A percentile compares a stretch with the other conserved stretches of the same genome.
Conservation (phyloP, 2,888 invertebrate species). For the Eilema griseolum region DNA sequence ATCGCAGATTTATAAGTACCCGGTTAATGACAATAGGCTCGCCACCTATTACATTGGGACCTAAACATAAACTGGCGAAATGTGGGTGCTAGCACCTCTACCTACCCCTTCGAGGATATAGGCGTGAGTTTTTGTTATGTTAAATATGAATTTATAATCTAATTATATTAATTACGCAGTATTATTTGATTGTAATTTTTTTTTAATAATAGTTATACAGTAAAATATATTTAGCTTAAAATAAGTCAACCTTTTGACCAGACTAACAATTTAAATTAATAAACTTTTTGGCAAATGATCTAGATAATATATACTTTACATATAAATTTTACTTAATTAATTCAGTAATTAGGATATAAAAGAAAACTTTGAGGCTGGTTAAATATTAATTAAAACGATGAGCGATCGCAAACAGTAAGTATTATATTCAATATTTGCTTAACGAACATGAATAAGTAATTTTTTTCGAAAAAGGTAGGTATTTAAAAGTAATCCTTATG, state of each 20-base stretch:
- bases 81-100: too few species aligned
- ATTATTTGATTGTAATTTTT: too few species aligned
- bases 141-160: too few species aligned
- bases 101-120: too few species aligned
- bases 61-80: too few species aligned
- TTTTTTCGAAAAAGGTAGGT: conserved; percentile 8
- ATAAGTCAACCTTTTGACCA: neutral
- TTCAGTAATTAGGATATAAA: neutral
- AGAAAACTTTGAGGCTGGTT: neutral
- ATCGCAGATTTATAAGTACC: too few species aligned
- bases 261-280: neutral
- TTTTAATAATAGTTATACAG: too few species aligned
- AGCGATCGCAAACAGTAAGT: conserved; percentile 56
- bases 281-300: neutral
- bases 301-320: neutral
- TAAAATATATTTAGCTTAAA: neutral
- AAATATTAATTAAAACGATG: conserved; percentile 1
- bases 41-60: too few species aligned
- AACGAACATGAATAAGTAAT: conserved; percentile 40
- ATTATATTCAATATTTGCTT: conserved; percentile 57
- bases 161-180: too few species aligned
- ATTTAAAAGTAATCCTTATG: conserved; percentile 28
- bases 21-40: too few species aligned
- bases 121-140: too few species aligned
- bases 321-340: neutral